Percentiles rank a stretch among this genome's conserved stretches.
Conservation (phyloP, 2,888 invertebrate genomes). For the Prosopocoilus inquinatus region DNA sequence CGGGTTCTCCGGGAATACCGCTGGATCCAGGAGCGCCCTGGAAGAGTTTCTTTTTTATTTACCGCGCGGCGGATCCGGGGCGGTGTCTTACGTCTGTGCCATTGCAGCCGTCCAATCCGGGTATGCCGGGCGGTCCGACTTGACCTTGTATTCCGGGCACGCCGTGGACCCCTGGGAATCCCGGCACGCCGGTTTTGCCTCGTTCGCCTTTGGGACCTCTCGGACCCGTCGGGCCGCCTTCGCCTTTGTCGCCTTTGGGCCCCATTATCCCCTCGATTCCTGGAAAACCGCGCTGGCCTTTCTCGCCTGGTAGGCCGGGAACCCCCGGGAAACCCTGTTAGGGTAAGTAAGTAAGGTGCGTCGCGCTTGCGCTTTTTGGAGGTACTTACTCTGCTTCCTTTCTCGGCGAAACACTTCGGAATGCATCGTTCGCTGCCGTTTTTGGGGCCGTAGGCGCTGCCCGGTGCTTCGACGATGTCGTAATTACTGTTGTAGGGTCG, state of each 20-base stretch:
- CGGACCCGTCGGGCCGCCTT: conserved; percentile 77
- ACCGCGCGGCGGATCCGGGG: too few relatives aligned
- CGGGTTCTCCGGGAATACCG: conserved; percentile 69
- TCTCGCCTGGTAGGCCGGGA: conserved; percentile 69
- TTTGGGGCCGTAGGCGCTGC: conserved; percentile 48
- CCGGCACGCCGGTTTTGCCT: conserved; percentile 84
- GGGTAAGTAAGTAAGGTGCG: neutral
- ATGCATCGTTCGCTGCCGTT: conserved; percentile 66
- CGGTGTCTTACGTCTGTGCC: conserved; percentile 76
- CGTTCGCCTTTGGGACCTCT: conserved; percentile 82
- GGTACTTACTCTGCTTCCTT: conserved; percentile 70
- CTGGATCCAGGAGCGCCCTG: conserved; percentile 72
- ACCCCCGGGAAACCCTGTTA: conserved; percentile 70
- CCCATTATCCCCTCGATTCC: conserved; percentile 85
- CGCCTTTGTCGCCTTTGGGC: conserved; percentile 86
- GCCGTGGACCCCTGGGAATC: conserved; percentile 77
- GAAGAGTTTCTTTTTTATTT: conserved; percentile 9
- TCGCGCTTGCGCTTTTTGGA: neutral
- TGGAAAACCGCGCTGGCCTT: conserved; percentile 76
- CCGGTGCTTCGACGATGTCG: conserved; percentile 52
- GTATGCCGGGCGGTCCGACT: conserved; percentile 71
- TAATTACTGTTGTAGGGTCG: conserved; percentile 52
- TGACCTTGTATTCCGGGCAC: conserved; percentile 70
- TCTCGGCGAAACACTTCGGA: conserved; percentile 87
- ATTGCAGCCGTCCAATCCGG: conserved; percentile 93